Evolutionary conservation across 2,888 invertebrate species (phyloP).

Genomic region (Amaurobius ferox): DNA sequence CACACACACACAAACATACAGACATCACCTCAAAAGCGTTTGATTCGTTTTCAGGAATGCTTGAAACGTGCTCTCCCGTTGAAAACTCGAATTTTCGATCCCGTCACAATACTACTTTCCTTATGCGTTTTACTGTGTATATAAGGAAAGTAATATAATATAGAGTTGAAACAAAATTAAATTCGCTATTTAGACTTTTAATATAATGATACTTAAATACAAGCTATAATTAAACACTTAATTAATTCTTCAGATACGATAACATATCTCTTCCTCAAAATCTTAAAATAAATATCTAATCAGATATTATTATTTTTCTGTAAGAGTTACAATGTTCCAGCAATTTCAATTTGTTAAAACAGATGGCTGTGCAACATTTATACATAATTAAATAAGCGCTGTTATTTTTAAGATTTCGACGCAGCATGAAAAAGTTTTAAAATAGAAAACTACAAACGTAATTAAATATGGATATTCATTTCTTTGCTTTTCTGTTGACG

Average conservation of each 20-base stretch:
- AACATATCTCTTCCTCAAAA: too few species aligned
- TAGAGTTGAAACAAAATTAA: too few species aligned
- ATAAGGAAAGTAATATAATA: too few species aligned
- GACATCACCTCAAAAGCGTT: too few species aligned
- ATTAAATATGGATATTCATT: background rate
- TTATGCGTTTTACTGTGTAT: too few species aligned
- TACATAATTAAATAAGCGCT: background rate
- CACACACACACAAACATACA: too few species aligned
- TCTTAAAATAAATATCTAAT: too few species aligned
- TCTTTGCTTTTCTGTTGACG: background rate
- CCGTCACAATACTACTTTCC: too few species aligned
- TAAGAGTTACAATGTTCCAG: background rate
- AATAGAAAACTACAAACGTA: background rate
- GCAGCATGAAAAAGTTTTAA: background rate
- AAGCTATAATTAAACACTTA: background rate
- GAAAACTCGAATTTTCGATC: too few species aligned
- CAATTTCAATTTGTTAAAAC: background rate
- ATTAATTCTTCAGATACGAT: background rate
- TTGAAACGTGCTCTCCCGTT: too few species aligned
- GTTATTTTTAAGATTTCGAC: background rate
- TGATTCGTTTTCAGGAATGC: too few species aligned
- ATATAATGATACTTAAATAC: slow-evolving; percentile 1
- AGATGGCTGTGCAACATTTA: background rate
- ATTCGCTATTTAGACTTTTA: too few species aligned
- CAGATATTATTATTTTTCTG: background rate